Base-by-base conservation (phyloP, 2,113 vertebrate species). In the Crypturellus undulatus region DNA sequence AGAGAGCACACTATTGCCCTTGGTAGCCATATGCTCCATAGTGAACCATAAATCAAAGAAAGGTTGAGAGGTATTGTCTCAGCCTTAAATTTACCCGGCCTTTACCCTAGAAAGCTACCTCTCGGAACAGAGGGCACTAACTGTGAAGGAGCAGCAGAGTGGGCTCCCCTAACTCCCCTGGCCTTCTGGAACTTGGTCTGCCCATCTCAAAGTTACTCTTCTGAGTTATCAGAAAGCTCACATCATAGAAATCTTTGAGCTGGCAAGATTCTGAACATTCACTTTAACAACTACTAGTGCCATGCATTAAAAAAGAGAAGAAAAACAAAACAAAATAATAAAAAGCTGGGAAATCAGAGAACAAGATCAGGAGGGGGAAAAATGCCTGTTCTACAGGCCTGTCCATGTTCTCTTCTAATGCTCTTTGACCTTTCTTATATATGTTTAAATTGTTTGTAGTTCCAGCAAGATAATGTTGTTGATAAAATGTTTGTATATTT, bases 1-100 rank as follows among this genome's bases (percentile, higher is more conserved):
- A 58, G 56, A 85, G 49, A 79, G 93, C n/a, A 84, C 91, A 76
- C 14, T 70, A 10, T 89, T 96, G 88, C 90, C 95, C 94, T 95
- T 96, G 84, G 38, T 87, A 92, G 64, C 12, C 9, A 70, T 70
- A 65, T 21, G 5, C 36, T 34, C 21, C 36, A 43, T 19, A 70
- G 30, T 18, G 10, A 91, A 63, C 5, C 42, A 63, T 69, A 82
- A 49, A 6, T 25, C 13, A 75, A 78, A 56, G 14, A 80, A 71
- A 40, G 6, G 10, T 76, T 67, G 21, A 64, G 6, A 49, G 5
- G 5, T 62, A 32, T 22, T 6, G 9, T 40, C 36, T 71, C 78
- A 65, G 5, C 14, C 28, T 76, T 56, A 30, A 59, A 43, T 52
- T n/a, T 26, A 32, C 17, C n/a, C n/a, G 3, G 0, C 42, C 70